Base-by-base conservation (phyloP, 2,113 vertebrate genomes). In the Orientallactaga bullata region DNA sequence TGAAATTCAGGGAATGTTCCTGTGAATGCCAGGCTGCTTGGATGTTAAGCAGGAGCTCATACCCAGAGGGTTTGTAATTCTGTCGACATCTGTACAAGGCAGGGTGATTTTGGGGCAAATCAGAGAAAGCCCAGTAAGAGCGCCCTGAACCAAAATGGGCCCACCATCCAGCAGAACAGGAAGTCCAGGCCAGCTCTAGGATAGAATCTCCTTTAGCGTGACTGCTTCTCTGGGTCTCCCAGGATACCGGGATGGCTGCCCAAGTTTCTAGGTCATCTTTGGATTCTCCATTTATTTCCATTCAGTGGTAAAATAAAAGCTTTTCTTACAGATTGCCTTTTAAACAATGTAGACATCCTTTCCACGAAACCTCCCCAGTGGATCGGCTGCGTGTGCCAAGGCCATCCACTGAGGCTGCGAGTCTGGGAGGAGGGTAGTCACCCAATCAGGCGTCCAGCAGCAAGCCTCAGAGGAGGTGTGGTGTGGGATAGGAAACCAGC, bases 131-230 rank as follows among this genome's bases (percentile, higher is more conserved):
- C 68, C 37, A 83, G 3, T 68, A 77, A 65, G 88, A 94, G 42
- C 23, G 24, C 37, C 63, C 47, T 11, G 58, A 81, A 21, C 5
- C 35, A 55, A 28, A 37, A 73, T 20, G 37, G 65, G 55, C 37
- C 35, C 51, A 2, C 10, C 39, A 1, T 47, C 15, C 32, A 3
- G 17, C 30, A 28, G 30, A 71, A 24, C 13, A 21, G 10, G 17
- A 58, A 35, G 85, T 39, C 32, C 15, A 20, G 21, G 18, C 28
- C 3, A 18, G n/a, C 65, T 35, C 24, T 2, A 42, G 0, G 28
- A 3, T 5, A 0, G 71, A 51, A 8, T 18, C 0, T 24, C 26
- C 7, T 7, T 68, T 9, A 16, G 28, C 3, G 7, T 3, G 17
- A 20, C 11, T 1, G 81, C 24, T 30, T 18, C 21, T 21, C 0